Evolutionary conservation across 2,888 invertebrate genomes (phyloP), one percentile per base, ranked within the genome.

Genomic region (Listrodromus nycthemerus): DNA sequence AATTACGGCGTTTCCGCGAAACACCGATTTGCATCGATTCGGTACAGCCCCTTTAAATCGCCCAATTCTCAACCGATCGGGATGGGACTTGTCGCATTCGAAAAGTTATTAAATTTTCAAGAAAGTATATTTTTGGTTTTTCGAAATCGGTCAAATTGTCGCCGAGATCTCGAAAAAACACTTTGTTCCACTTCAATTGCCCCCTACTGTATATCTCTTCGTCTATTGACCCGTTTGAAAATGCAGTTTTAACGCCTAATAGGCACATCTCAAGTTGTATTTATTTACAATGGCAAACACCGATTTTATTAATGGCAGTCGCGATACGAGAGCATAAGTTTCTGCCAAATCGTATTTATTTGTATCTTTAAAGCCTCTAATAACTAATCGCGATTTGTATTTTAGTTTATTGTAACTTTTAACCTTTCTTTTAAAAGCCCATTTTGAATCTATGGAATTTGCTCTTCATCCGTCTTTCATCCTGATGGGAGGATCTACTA

Each of bases 321-420:
- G 55, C 16, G 86, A 86, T 5, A 84, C 84, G 0, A 83, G 84
- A 16, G 87, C 82, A 65, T 86, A 86, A 8, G 85, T 87, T 67
- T 87, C 86, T 30, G 55, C 78, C 6, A 84, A 16, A n/a, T 74
- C 71, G 37, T 84, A 78, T 8, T 45, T 63, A 10, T 79, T 82
- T 66, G 37, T 58, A 30, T 85, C 83, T 71, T 83, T 82, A 41
- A 85, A 82, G 30, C 84, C 85, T 63, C 83, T 73, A 0, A 76
- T 75, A 0, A 85, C 84, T 16, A 86, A 30, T 50, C 84, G 21
- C 10, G 85, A 82, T 58, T 86, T 86, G 45, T 71, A 78, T 27
- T 24, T 85, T 0, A n/a, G 27, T 10, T 55, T 45, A 13, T 66
- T 74, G 2, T 50, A 41, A 21, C 16, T 0, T 48, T 78, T 84